Conservation (phyloP, 1,140 invertebrate genomes). For the Lamellibrachia luymesi region DNA sequence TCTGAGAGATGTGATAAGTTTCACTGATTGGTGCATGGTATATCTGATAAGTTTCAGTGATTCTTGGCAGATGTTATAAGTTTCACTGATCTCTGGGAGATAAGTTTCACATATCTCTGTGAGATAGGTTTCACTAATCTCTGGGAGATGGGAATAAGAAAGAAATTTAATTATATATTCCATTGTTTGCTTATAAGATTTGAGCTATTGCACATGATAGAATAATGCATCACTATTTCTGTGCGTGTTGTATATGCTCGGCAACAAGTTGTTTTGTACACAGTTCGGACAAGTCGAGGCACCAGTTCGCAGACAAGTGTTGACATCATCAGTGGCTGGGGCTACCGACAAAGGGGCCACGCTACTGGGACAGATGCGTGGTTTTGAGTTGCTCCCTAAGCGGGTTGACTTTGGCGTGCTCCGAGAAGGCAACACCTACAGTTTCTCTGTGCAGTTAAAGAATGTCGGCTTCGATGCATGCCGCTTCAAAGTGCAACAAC, state of each 20-base stretch:
- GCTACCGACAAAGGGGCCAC: conserved; percentile 39
- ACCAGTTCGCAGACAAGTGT: conserved; percentile 47
- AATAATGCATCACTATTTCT: neutral
- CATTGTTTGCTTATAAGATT: too few relatives aligned
- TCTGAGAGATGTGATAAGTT: too few relatives aligned
- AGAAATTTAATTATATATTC: too few relatives aligned
- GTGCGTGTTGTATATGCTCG: neutral
- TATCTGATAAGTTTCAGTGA: too few relatives aligned
- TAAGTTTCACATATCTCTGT: too few relatives aligned
- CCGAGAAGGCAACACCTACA: conserved; percentile 51
- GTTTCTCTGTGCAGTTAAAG: conserved; percentile 43
- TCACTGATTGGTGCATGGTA: too few relatives aligned
- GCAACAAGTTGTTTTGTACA: conserved; percentile 23
- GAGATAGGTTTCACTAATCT: too few relatives aligned
- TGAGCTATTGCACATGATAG: too few relatives aligned
- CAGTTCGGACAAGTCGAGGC: conserved; percentile 51
- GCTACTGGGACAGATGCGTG: conserved; percentile 43
- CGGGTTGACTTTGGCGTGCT: conserved; percentile 53
- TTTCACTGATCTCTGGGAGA: too few relatives aligned
- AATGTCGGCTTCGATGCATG: conserved; percentile 56
- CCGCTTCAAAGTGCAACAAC: conserved; percentile 53
- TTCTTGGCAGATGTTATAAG: too few relatives aligned
- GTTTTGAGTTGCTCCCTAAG: conserved; percentile 49
- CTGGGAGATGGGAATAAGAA: too few relatives aligned
- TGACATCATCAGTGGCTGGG: conserved; percentile 45